A percentile compares a stretch with the other conserved stretches of the same genome.
These are phyloP conservation scores for Temnothorax unifasciatus DNA, from an alignment of 2,888 invertebrate genomes.

Conservation along the genomic window DNA sequence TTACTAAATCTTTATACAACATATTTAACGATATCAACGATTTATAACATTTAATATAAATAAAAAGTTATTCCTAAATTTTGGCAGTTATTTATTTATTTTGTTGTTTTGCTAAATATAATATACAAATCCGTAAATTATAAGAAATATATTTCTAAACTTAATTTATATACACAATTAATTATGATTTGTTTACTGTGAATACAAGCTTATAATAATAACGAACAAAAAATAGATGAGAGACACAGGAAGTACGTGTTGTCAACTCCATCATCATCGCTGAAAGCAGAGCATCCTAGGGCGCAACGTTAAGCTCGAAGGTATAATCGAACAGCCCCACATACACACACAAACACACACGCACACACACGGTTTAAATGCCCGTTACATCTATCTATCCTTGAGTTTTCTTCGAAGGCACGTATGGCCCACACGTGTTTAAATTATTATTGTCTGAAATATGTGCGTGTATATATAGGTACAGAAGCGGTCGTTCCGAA, in stretches of 20 bases:
- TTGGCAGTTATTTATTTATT: not conserved
- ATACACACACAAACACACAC: not conserved
- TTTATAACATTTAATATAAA: not conserved
- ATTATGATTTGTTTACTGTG: not conserved
- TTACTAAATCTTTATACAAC: not conserved
- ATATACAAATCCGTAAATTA: not conserved
- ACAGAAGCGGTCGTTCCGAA: slow-evolving; percentile 58
- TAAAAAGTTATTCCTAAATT: not conserved
- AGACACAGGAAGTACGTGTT: slow-evolving; percentile 32
- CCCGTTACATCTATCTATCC: slow-evolving; percentile 82
- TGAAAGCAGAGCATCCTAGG: slow-evolving; percentile 58
- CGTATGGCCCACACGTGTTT: slow-evolving; percentile 85
- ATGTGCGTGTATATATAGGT: slow-evolving; percentile 66
- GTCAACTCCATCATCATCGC: slow-evolving; percentile 40
- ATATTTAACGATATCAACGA: not conserved
- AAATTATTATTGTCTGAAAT: slow-evolving; percentile 85
- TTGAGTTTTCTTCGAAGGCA: slow-evolving; percentile 73
- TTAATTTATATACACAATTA: not conserved
- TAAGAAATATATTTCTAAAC: not conserved
- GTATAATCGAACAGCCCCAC: slow-evolving; percentile 70
- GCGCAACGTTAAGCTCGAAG: slow-evolving; percentile 64
- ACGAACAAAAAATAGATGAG: not conserved
- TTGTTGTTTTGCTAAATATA: not conserved
- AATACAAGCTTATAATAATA: not conserved
- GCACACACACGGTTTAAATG: slow-evolving; percentile 58